Base-by-base conservation (phyloP, 2,797 vertebrate species). In the Amblyraja radiata region DNA sequence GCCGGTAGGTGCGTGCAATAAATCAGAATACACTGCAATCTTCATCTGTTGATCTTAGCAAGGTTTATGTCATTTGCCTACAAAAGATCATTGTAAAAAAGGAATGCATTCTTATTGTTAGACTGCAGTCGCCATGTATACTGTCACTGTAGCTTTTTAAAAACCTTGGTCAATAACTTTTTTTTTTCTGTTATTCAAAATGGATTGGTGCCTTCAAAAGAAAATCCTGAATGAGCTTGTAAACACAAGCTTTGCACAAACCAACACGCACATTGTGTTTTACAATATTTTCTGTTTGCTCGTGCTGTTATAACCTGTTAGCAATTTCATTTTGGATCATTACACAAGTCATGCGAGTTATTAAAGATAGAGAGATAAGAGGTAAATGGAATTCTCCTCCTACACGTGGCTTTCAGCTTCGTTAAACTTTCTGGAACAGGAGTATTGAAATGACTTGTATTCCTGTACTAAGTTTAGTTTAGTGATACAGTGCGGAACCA, bases 81-180 rank as follows among this genome's bases (percentile, higher is more conserved):
- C 65, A 91, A 91, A 74, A 71, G 65, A 74, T 91, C 46, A 46
- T 91, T 91, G 68, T 74, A 65, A 46, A 36, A 91, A 74, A 46
- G 73, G 65, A 91, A 74, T 91, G 88, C 65, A 91, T 71, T 91
- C 88, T 71, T 73, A 36, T 25, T 32, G 88, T 73, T 91, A 39
- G 73, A 91, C 28, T 91, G 88, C 65, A 73, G 88, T 71, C 88
- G 25, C 21, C 4, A 25, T 32, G 68, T 91, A 4, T 2, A 21
- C 68, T 74, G 88, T 36, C 39, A 36, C 68, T 91, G 36, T 73
- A 25, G 88, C 65, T 23, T 73, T 54, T 71, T 91, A 7, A 54
- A n/a, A 90, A 73, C 68, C 68, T 91, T 91, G 88, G 16, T 91
- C 18, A 74, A 28, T 46, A 91, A 90, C 46, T 11, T 73, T 90